These are phyloP conservation scores for Cephonodes hylas DNA, from an alignment of 2,888 invertebrate genomes.

Conservation along the genomic window DNA sequence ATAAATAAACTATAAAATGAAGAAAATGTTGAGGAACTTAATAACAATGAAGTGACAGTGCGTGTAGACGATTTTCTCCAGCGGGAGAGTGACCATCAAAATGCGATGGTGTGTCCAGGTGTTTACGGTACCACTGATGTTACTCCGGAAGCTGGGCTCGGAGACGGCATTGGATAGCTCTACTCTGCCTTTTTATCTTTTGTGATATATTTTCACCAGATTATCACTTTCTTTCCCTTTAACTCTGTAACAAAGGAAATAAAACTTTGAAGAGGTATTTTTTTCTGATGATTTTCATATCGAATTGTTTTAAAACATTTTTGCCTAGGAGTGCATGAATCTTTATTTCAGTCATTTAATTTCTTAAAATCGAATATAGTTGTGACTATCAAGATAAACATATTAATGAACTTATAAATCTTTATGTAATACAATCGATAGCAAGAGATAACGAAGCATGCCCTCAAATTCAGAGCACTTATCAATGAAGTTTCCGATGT, in stretches of 20 bases:
- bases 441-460: background rate
- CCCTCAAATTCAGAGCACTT: background rate
- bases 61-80: conserved; percentile 73
- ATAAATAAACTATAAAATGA: conserved; percentile 67
- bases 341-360: too few relatives aligned
- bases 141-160: conserved; percentile 48
- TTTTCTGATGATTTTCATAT: too few relatives aligned
- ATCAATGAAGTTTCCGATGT: background rate
- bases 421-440: too few relatives aligned
- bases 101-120: conserved; percentile 42
- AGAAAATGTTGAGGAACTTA: conserved; percentile 77
- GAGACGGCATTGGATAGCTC: conserved; percentile 61
- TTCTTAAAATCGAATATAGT: too few relatives aligned
- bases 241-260: conserved; percentile 67
- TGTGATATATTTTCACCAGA: conserved; percentile 50
- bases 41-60: conserved; percentile 81
- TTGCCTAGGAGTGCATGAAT: too few relatives aligned
- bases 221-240: conserved; percentile 49
- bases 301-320: too few relatives aligned
- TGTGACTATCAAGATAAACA: too few relatives aligned
- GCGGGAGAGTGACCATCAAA: conserved; percentile 72
- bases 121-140: conserved; percentile 54
- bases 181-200: conserved; percentile 39
- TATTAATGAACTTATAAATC: too few relatives aligned
- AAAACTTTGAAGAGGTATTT: background rate